These are phyloP conservation scores for Yponomeuta sedellus DNA, from an alignment of 2,888 invertebrate species.

Conservation along the genomic window DNA sequence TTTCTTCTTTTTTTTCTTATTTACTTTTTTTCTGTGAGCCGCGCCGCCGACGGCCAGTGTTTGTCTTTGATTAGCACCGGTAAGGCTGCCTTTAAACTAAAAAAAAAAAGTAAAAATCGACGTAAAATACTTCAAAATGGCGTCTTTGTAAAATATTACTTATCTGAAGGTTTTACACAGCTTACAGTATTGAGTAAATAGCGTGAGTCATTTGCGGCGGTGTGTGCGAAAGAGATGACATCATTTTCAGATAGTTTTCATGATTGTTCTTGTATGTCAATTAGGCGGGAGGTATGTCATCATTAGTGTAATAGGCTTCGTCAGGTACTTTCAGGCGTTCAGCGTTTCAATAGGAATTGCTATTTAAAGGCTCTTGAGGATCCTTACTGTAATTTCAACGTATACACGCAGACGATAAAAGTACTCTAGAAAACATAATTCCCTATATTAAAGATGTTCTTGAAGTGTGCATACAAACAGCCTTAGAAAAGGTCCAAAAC, in stretches of 20 bases:
- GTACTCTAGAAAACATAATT: not conserved
- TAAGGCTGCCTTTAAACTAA: slow-evolving; percentile 28
- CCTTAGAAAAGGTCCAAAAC: too few relatives aligned
- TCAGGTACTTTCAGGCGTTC: not conserved
- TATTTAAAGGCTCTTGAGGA: not conserved
- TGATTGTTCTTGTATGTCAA: slow-evolving; percentile 1
- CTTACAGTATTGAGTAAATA: not conserved
- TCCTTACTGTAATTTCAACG: not conserved
- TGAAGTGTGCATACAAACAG: too few relatives aligned
- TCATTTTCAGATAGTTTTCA: slow-evolving; percentile 15
- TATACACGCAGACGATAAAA: not conserved
- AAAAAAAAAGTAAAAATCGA: slow-evolving; percentile 21
- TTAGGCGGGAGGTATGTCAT: not conserved
- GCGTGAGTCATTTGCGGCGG: not conserved
- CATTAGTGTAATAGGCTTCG: not conserved
- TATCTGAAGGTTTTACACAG: slow-evolving; percentile 9
- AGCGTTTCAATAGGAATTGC: not conserved
- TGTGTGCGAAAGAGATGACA: slow-evolving; percentile 12
- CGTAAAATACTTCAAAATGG: slow-evolving; percentile 17
- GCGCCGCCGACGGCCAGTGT: slow-evolving; percentile 22
- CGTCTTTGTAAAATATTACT: slow-evolving; percentile 24
- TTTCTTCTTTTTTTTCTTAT: slow-evolving; percentile 37
- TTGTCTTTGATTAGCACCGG: slow-evolving; percentile 52
- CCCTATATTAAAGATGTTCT: too few relatives aligned
- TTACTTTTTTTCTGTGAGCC: slow-evolving; percentile 20